phyloP scores from a whole-genome alignment of 2,888 invertebrate species.

The Eristalinus sepulchralis region DNA sequence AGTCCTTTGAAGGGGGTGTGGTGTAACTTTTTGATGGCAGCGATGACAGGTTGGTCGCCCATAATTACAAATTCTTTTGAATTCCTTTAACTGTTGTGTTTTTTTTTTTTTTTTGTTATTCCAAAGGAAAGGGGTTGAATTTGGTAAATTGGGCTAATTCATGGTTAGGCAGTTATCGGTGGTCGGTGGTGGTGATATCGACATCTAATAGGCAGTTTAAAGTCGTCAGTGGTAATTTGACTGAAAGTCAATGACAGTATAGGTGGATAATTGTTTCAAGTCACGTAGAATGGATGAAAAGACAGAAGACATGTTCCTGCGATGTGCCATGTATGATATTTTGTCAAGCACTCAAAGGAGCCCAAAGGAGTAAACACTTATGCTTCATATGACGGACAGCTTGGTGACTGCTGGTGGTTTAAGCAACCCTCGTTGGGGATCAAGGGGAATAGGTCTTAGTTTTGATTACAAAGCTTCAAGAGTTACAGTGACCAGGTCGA shows the following conservation, averaged over 20 bases:
- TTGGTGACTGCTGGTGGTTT: too few species aligned
- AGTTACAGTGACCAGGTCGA: too few species aligned
- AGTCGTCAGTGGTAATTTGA: constrained; percentile 23
- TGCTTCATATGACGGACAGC: too few species aligned
- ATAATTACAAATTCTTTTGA: constrained; percentile 60
- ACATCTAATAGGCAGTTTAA: constrained; percentile 42
- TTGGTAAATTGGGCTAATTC: constrained; percentile 23
- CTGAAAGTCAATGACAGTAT: constrained; percentile 9
- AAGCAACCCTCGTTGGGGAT: too few species aligned
- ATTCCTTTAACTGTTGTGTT: constrained; percentile 32
- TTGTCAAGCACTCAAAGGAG: too few species aligned
- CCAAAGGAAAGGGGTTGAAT: constrained; percentile 26
- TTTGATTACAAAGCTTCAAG: too few species aligned
- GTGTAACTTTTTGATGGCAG: constrained; percentile 58
- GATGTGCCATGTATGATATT: too few species aligned
- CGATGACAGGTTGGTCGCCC: constrained; percentile 69
- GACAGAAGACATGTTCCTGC: too few species aligned
- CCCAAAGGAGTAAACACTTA: too few species aligned
- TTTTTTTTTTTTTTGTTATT: constrained; percentile 45
- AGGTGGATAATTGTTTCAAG: not conserved
- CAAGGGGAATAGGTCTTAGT: too few species aligned
- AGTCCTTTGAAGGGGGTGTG: constrained; percentile 12
- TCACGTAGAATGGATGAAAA: not conserved
- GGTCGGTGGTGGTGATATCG: constrained; percentile 13
- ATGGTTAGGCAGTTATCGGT: constrained; percentile 36